Evolutionary conservation across 2,888 invertebrate species (phyloP), one percentile per base, ranked within the genome.

Genomic region (Acrobasis consociella): DNA sequence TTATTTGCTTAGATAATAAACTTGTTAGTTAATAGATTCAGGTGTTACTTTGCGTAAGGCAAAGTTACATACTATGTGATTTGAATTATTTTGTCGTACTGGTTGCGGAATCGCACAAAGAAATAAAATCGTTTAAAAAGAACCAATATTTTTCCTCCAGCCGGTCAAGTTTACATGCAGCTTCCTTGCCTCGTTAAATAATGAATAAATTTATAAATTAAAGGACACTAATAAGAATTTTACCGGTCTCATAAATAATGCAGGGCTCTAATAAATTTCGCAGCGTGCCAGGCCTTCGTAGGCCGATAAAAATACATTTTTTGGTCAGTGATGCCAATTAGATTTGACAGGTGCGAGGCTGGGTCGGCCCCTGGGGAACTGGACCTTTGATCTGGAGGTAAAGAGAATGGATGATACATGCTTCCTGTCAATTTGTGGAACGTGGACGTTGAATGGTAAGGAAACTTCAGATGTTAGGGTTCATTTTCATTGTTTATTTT

Each of bases 191-290:
- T 51, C 51, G 51, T 51, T 42, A 39, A 56, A 42, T 17, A 42
- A 42, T 56, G 56, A 56, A 56, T 56, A 46, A 56, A 46, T 56
- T 42, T n/a, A 56, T 56, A 56, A 56, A 56, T 56, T 56, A 42
- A 42, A 5, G 13, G 42, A 56, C 55, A 46, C 39, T 42, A 42
- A 46, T 56, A 42, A 56, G 42, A 56, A 42, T 56, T 56, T 39
- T 46, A 56, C 56, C 56, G 42, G 22, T 17, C 56, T 56, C 56
- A 56, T 56, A 56, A 42, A 56, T 56, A 42, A 56, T 56, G 56
- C 46, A 56, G 11, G 13, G 0, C 22, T 56, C 10, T 16, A 13
- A 17, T 42, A 31, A 56, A 42, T 42, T 55, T 22, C 22, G 42
- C 56, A 46, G 0, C 13, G 42, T 10, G 11, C 31, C 31, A 22